These are phyloP conservation scores for Arremon brunneinucha DNA, from an alignment of 2,797 vertebrate species.

Conservation along the genomic window DNA sequence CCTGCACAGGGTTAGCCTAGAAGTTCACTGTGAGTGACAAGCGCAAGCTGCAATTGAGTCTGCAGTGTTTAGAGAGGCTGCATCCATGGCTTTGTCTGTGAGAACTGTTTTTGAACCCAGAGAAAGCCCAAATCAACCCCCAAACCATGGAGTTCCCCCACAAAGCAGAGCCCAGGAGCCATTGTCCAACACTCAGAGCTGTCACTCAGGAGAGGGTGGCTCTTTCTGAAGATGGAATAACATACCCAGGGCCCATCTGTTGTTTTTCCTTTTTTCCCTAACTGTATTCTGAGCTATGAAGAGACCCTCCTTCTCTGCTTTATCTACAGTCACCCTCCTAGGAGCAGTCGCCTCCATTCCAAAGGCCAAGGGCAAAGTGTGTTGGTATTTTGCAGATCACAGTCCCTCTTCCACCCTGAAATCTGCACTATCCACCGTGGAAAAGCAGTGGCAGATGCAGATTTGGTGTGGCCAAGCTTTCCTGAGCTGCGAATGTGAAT, in stretches of 20 bases:
- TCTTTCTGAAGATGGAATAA: neutral
- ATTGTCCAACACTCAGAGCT: neutral
- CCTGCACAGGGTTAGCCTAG: neutral
- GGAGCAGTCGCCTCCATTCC: accelerated
- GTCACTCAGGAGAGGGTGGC: neutral
- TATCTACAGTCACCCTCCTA: neutral
- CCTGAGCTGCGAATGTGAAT: neutral
- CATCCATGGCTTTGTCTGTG: neutral
- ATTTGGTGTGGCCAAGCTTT: neutral
- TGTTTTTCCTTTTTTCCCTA: neutral
- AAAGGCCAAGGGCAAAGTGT: neutral
- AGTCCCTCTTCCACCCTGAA: neutral
- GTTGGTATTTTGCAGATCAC: neutral
- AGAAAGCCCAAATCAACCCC: neutral
- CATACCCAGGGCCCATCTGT: neutral
- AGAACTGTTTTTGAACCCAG: neutral
- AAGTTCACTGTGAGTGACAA: neutral
- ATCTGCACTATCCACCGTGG: neutral
- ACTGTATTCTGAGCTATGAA: neutral
- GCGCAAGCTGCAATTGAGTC: neutral
- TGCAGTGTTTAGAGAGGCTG: neutral
- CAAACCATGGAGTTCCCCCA: neutral
- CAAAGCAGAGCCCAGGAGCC: neutral
- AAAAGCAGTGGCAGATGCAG: neutral
- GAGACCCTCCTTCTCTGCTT: neutral